Evolutionary conservation across 2,888 invertebrate species (phyloP).

Genomic region (Gastracanthus pulcherrimus): DNA sequence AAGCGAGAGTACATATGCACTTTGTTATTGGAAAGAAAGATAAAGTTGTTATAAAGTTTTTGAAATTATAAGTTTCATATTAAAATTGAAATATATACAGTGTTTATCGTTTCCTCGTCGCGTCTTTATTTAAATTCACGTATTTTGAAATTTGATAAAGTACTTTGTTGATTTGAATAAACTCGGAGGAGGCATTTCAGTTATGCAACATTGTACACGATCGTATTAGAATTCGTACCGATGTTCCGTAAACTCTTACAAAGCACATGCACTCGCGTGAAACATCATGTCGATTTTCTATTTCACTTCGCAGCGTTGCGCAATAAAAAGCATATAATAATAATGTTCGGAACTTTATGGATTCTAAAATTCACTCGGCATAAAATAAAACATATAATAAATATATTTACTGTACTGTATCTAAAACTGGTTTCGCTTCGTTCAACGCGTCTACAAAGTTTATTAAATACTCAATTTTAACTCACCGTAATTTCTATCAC

Average conservation of each 20-base stretch:
- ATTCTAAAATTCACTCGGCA: background rate
- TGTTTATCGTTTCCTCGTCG: background rate
- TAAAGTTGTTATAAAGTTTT: no score
- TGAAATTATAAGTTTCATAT: no score
- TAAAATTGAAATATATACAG: background rate
- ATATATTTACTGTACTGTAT: background rate
- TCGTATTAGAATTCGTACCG: constrained; percentile 14
- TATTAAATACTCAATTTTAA: background rate
- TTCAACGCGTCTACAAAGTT: background rate
- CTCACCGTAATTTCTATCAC: background rate
- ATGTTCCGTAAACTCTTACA: no score
- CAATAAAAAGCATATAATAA: background rate
- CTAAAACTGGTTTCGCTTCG: background rate
- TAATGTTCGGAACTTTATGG: background rate
- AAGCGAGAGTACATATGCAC: no score
- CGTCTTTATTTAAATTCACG: background rate
- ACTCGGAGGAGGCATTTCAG: constrained; percentile 4
- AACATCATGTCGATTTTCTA: background rate
- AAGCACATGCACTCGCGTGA: no score
- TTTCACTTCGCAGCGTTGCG: background rate
- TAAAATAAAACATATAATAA: background rate
- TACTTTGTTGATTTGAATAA: constrained; percentile 3
- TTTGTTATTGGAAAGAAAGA: no score
- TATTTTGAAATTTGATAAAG: constrained; percentile 14
- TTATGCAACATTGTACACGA: constrained; percentile 18